phyloP scores from a whole-genome alignment of 2,113 vertebrate genomes.

The Plotosus lineatus region DNA sequence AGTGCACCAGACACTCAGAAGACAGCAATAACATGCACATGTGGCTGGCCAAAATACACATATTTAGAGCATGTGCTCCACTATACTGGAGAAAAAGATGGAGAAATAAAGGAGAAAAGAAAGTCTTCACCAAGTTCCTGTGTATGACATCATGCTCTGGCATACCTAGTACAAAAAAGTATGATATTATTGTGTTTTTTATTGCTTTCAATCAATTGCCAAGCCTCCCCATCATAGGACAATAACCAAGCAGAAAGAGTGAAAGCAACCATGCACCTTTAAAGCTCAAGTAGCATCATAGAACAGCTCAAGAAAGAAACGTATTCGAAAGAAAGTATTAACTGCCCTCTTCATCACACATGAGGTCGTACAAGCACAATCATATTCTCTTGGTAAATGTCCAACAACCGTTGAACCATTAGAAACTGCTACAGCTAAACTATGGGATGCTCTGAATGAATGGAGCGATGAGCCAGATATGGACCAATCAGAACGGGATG shows the following conservation, averaged over 20 bases:
- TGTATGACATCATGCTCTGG: neutral
- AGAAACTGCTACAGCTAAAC: too few relatives aligned
- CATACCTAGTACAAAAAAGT: neutral
- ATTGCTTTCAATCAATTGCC: neutral
- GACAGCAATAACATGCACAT: constrained; percentile 29
- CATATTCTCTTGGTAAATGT: too few relatives aligned
- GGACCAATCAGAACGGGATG: too few relatives aligned
- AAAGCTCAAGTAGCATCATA: neutral
- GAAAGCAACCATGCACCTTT: neutral
- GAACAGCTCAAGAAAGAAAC: neutral
- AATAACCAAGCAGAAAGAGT: neutral
- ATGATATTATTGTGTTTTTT: neutral
- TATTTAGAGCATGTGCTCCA: neutral
- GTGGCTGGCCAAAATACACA: constrained; percentile 24
- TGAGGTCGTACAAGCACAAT: neutral
- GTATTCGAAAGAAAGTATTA: neutral
- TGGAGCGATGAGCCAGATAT: too few relatives aligned
- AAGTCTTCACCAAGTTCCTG: neutral
- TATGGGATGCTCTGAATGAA: too few relatives aligned
- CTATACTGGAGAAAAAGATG: neutral
- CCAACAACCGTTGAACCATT: too few relatives aligned
- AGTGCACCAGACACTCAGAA: constrained; percentile 24
- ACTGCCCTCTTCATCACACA: neutral
- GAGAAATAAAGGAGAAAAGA: neutral
- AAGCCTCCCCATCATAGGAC: neutral